Evolutionary conservation across 2,797 vertebrate species (phyloP).

Genomic region (Serranus cabrilla): DNA sequence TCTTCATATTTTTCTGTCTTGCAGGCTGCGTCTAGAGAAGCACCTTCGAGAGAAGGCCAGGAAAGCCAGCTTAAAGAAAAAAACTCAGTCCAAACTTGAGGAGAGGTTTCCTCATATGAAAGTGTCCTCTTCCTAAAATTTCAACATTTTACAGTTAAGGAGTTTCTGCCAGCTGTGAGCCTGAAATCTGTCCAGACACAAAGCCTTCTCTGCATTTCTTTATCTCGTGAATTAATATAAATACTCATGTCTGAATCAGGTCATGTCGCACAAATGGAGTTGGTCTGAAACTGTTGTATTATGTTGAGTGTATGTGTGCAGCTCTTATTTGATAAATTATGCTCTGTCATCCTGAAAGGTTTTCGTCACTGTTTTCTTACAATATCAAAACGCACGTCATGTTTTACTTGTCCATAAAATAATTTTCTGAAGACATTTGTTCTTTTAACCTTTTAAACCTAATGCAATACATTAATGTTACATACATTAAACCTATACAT

Average conservation of each 20-base stretch:
- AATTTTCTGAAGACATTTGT: background rate
- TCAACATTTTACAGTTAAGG: background rate
- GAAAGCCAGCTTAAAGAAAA: constrained; percentile 72
- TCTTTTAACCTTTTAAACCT: background rate
- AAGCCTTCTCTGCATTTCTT: background rate
- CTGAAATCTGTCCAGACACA: background rate
- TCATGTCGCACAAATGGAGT: constrained; percentile 5
- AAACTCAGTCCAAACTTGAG: constrained; percentile 72
- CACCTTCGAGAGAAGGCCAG: constrained; percentile 71
- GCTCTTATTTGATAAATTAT: constrained; percentile 45
- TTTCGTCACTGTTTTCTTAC: constrained; percentile 25
- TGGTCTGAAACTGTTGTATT: constrained; percentile 5
- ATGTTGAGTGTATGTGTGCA: constrained; percentile 31
- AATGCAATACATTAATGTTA: too few relatives aligned
- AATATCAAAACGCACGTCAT: constrained; percentile 22
- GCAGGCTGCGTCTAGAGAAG: constrained; percentile 90
- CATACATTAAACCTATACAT: too few relatives aligned
- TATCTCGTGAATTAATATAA: background rate
- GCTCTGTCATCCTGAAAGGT: constrained; percentile 3
- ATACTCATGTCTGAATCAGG: background rate
- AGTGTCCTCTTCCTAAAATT: constrained; percentile 65
- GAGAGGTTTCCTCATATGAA: constrained; percentile 86
- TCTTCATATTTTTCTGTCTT: constrained; percentile 51
- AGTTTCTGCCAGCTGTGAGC: constrained; percentile 1
- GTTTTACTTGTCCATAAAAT: background rate